Evolutionary conservation across 2,113 vertebrate species (phyloP).

Genomic region (Lathamus discolor): DNA sequence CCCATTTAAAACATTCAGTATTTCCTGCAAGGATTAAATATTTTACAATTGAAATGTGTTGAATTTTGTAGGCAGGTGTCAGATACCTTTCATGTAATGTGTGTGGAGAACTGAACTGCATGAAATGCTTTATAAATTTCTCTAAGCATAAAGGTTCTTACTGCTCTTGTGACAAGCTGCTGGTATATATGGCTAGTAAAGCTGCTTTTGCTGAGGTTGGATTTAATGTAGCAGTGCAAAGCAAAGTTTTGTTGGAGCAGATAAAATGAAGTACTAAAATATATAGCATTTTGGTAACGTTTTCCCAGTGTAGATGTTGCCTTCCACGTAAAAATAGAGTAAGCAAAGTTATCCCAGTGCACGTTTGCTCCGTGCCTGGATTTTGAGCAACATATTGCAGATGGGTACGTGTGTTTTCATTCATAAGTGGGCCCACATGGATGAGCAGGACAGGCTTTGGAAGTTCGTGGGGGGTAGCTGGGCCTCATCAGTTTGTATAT

Average conservation of each 20-base stretch:
- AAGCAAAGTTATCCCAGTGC: background rate
- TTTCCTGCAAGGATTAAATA: background rate
- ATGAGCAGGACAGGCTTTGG: background rate
- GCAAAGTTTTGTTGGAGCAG: background rate
- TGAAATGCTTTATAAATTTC: background rate
- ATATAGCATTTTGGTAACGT: background rate
- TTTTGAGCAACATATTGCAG: background rate
- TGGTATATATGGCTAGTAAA: rapidly evolving
- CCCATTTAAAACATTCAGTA: background rate
- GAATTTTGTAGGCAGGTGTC: background rate
- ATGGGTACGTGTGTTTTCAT: background rate
- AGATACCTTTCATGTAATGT: background rate
- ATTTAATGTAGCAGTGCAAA: background rate
- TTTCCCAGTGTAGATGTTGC: background rate
- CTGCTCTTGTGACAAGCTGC: background rate
- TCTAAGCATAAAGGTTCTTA: background rate
- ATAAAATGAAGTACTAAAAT: background rate
- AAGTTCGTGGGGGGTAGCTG: background rate
- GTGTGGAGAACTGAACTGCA: background rate
- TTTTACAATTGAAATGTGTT: background rate
- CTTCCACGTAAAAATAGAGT: background rate
- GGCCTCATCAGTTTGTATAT: background rate
- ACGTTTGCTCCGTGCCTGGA: background rate
- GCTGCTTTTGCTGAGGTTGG: background rate
- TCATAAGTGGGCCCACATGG: background rate